phyloP scores from a whole-genome alignment of 2,888 invertebrate genomes.

The Encarsia formosa region DNA sequence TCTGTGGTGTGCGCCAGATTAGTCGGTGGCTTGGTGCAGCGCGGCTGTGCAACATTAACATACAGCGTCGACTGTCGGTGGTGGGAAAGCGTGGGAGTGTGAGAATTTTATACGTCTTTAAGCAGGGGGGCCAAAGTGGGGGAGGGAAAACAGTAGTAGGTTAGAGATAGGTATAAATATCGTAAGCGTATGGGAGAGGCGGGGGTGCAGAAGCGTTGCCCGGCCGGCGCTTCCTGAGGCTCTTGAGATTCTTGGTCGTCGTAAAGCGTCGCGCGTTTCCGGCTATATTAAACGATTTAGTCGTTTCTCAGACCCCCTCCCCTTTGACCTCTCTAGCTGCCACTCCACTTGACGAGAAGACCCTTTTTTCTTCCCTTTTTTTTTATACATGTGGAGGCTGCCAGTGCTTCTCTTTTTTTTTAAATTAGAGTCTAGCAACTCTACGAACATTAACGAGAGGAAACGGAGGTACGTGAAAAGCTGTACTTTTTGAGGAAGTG shows the following conservation, averaged over 20 bases:
- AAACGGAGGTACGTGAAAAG: no score
- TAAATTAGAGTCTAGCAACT: no score
- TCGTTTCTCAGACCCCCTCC: neutral
- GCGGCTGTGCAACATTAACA: neutral
- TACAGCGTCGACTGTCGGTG: neutral
- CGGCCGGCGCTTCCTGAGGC: constrained; percentile 5
- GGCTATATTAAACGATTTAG: constrained; percentile 27
- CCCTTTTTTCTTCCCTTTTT: no score
- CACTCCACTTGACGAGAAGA: no score
- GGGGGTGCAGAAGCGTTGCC: neutral
- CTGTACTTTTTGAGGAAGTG: no score
- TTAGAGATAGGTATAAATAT: constrained; percentile 3
- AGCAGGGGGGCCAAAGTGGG: neutral
- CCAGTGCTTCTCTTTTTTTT: no score
- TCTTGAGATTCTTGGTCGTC: constrained; percentile 26
- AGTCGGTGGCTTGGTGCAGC: neutral
- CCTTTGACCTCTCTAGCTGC: constrained; percentile 10
- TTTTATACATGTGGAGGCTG: no score
- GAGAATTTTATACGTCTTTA: constrained; percentile 11
- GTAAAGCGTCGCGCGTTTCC: constrained; percentile 28
- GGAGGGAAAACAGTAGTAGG: constrained; percentile 1
- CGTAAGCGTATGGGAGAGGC: neutral
- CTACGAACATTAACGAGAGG: no score
- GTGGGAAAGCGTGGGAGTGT: constrained; percentile 15
- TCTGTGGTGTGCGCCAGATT: no score